Conservation (phyloP, 2,113 vertebrate species). For the Cyprinodon brontotheroides region DNA sequence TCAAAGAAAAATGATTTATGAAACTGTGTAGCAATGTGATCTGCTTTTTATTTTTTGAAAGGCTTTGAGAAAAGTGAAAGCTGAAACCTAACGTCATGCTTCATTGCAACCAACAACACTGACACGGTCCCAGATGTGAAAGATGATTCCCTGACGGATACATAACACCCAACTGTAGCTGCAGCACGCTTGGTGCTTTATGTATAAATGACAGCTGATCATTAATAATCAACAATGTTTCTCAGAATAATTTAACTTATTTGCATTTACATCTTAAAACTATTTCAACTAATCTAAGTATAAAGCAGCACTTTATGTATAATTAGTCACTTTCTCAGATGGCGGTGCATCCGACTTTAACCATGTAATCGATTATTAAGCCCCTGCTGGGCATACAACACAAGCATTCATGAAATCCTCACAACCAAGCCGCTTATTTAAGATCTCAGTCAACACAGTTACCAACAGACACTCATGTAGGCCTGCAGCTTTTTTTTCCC, state of each 20-base stretch:
- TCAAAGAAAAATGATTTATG: not conserved
- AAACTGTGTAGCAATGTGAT: not conserved
- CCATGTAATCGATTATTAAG: too few species aligned
- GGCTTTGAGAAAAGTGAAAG: not conserved
- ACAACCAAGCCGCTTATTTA: too few species aligned
- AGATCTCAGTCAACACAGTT: too few species aligned
- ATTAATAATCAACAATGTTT: not conserved
- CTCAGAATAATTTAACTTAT: not conserved
- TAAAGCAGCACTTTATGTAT: too few species aligned
- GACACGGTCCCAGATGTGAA: not conserved
- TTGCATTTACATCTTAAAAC: not conserved
- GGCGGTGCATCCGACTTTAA: too few species aligned
- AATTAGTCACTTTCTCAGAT: not conserved
- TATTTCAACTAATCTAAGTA: not conserved
- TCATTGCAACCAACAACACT: not conserved
- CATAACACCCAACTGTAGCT: not conserved
- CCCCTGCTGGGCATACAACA: too few species aligned
- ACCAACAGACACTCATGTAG: too few species aligned
- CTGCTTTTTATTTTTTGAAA: not conserved
- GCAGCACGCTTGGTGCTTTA: not conserved
- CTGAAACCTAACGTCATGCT: not conserved
- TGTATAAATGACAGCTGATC: not conserved
- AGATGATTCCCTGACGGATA: not conserved
- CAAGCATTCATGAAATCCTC: too few species aligned
- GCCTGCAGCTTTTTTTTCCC: too few species aligned